Conservation (phyloP, 2,888 invertebrate species). For the Luffia ferchaultella region DNA sequence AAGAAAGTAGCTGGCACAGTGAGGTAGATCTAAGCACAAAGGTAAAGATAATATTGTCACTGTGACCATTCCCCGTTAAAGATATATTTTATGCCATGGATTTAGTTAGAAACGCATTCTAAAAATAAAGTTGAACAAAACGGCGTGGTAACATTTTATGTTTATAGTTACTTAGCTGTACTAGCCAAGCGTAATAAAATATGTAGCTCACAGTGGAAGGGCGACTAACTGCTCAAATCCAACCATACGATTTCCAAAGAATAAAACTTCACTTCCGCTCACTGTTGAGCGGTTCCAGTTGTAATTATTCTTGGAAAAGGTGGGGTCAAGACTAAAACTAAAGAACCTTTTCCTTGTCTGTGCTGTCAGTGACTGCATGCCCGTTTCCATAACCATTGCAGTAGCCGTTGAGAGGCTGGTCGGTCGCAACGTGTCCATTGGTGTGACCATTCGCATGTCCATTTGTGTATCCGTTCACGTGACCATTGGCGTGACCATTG, state of each 20-base stretch:
- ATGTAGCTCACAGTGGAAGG: slow-evolving; percentile 27
- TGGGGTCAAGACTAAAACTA: slow-evolving; percentile 19
- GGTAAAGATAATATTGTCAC: too few relatives aligned
- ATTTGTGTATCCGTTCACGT: slow-evolving; percentile 17
- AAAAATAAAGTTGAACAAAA: too few relatives aligned
- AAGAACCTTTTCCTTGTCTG: slow-evolving; percentile 46
- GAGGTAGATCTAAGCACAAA: too few relatives aligned
- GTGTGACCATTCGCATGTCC: slow-evolving; percentile 25
- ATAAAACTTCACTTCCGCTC: neutral
- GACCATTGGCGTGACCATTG: slow-evolving; percentile 22
- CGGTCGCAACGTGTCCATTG: slow-evolving; percentile 26
- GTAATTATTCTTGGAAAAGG: too few relatives aligned
- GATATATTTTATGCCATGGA: too few relatives aligned
- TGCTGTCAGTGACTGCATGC: slow-evolving; percentile 15
- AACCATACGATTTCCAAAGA: neutral
- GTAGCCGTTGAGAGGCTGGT: neutral
- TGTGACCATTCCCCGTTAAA: too few relatives aligned
- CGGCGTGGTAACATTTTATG: too few relatives aligned
- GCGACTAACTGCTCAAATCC: slow-evolving; percentile 5
- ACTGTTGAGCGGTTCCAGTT: neutral
- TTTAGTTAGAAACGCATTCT: too few relatives aligned
- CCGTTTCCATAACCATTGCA: slow-evolving; percentile 1
- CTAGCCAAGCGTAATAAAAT: neutral
- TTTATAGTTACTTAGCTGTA: too few relatives aligned
- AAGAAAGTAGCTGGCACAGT: too few relatives aligned